Evolutionary conservation across 2,113 vertebrate genomes (phyloP), one percentile per base, ranked within the genome.

Genomic region (Polypterus senegalus): DNA sequence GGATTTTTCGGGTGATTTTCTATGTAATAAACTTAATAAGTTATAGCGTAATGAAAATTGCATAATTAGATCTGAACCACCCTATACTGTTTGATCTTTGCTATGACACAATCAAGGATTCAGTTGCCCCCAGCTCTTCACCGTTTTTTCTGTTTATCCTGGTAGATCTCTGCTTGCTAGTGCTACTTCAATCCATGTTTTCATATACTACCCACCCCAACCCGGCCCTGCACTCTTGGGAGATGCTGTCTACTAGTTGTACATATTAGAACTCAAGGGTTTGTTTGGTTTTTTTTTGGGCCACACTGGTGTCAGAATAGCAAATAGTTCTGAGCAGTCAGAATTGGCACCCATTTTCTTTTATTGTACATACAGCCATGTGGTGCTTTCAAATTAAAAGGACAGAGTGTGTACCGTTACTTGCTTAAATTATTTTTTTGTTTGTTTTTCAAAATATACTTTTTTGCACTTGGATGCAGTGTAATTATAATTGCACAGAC

Each of bases 291-390:
- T 27, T 58, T 58, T 45, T 11, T 45, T 44, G 4, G n/a, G 56
- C 56, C 56, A 58, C 56, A 58, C 3, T 44, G 5, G 43, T 43
- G 56, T 43, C 46, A 45, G 3, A 45, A 6, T 27, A 43, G 56
- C 56, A 57, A 9, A 55, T 43, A 43, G 82, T 84, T 79, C 81
- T 81, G 83, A 78, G 77, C 75, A 76, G 79, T 0, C 43, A 82
- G 69, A 79, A 77, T 75, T 80, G 74, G 83, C 79, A 69, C 76
- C 70, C 66, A 77, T 70, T n/a, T 73, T 79, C 5, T 48, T 78
- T 69, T 65, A 74, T 76, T 88, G 83, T 87, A 87, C 67, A 84
- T 87, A 79, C 67, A 83, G 79, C 77, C 74, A 81, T 70, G 80
- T 71, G 69, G 81, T 71, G 71, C 80, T 71, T 82, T 80, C 68